Conservation (phyloP, 2,113 vertebrate genomes). For the Barbus barbus region DNA sequence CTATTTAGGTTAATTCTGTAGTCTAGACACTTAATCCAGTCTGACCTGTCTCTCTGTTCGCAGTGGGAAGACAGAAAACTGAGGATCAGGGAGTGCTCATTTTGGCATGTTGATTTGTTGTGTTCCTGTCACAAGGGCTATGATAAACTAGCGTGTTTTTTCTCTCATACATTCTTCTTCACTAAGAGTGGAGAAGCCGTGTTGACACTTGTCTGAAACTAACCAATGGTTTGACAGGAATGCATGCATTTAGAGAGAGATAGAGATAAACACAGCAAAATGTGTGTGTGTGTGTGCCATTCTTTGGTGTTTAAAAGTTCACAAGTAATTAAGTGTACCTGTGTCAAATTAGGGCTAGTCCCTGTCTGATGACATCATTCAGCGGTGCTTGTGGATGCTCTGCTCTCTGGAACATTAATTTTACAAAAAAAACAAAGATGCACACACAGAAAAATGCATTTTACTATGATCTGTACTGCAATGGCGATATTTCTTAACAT, state of each 20-base stretch:
- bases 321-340: slow-evolving; percentile 44
- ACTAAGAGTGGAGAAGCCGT: slow-evolving; percentile 29
- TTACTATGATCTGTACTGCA: background rate
- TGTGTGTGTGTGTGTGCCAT: slow-evolving; percentile 23
- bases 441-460: background rate
- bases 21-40: slow-evolving; percentile 53
- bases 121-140: slow-evolving; percentile 40
- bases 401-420: background rate
- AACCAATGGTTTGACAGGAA: background rate
- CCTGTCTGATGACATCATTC: slow-evolving; percentile 36
- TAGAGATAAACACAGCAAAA: background rate
- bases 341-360: slow-evolving; percentile 20
- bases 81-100: slow-evolving; percentile 28
- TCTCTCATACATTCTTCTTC: slow-evolving; percentile 25
- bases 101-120: slow-evolving; percentile 34
- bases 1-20: slow-evolving; percentile 44
- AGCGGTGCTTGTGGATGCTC: background rate
- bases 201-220: slow-evolving; percentile 46
- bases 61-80: slow-evolving; percentile 1
- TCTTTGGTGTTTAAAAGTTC: background rate
- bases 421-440: background rate
- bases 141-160: background rate
- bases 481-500: background rate
- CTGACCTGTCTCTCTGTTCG: slow-evolving; percentile 32
- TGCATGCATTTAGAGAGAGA: slow-evolving; percentile 24